Evolutionary conservation across 1,140 invertebrate genomes (phyloP), one percentile per base, ranked within the genome.

Genomic region (Hycleus phaleratus): DNA sequence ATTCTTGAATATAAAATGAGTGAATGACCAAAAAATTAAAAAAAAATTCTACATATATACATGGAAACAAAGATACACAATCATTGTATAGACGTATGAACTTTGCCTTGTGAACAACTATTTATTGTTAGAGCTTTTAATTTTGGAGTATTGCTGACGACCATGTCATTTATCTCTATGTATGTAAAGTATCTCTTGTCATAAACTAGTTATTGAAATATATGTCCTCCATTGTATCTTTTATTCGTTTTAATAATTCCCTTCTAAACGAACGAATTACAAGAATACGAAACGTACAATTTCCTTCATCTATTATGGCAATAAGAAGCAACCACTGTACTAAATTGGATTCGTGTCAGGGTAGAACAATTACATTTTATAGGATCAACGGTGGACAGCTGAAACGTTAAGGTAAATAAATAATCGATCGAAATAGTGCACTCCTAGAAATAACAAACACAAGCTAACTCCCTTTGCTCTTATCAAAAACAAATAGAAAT

Each of bases 201-300:
- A 62, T 69, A 61, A 68, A 65, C 60, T 68, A 67, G 67, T 70
- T 62, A 70, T 67, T 62, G 63, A 68, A 66, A 71, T 71, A 71
- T 67, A 69, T 71, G 70, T 71, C 70, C 70, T 70, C 68, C 70
- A 71, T 71, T 70, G 57, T 66, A 68, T 39, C 11, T 9, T 25
- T 43, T 18, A 44, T 18, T 18, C 46, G 25, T 66, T 63, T 63
- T 55, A 44, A 60, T 60, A 54, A 18, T 44, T 62, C 11, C 51
- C 42, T 26, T 18, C 18, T 18, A 18, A 8, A 9, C 18, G 18
- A 18, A 18, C 18, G 18, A 18, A 18, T 48, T 7, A 7, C 46
- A 11, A 10, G 24, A 48, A 18, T 18, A 18, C 18, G 18, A 18
- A 18, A 18, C 18, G 18, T 18, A 18, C 18, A 18, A 18, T 18